Percentiles rank a stretch among this genome's conserved stretches.
Conservation (phyloP, 2,113 vertebrate genomes). For the Tachuris rubrigastra region DNA sequence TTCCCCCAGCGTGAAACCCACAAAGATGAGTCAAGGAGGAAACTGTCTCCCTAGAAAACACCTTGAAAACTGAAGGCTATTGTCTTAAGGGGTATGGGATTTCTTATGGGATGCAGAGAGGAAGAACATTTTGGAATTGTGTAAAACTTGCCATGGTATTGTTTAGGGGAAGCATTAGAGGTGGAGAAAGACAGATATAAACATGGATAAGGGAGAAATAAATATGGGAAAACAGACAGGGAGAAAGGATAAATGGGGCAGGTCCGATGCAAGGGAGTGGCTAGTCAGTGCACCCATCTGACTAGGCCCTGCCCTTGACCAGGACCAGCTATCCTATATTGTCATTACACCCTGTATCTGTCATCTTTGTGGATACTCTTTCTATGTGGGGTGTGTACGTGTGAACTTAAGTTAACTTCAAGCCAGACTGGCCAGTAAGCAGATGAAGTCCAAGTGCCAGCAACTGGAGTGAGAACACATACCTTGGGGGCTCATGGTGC, state of each 20-base stretch:
- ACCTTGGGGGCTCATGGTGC: rapidly evolving
- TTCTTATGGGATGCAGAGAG: background rate
- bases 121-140: background rate
- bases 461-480: background rate
- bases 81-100: background rate
- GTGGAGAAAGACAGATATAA: background rate
- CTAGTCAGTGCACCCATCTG: background rate
- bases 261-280: background rate
- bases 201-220: background rate
- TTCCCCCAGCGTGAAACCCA: background rate
- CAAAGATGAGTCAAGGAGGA: background rate
- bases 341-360: background rate
- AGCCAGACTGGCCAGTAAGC: background rate
- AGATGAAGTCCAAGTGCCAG: background rate
- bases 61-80: background rate
- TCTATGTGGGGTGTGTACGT: background rate
- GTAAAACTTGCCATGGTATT: background rate
- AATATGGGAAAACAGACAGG: background rate
- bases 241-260: background rate
- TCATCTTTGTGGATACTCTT: background rate
- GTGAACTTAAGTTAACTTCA: background rate
- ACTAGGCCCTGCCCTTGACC: background rate
- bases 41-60: background rate
- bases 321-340: rapidly evolving
- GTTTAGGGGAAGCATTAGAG: background rate